Base-by-base conservation (phyloP, 2,797 vertebrate species). In the Gambelia wislizenii region DNA sequence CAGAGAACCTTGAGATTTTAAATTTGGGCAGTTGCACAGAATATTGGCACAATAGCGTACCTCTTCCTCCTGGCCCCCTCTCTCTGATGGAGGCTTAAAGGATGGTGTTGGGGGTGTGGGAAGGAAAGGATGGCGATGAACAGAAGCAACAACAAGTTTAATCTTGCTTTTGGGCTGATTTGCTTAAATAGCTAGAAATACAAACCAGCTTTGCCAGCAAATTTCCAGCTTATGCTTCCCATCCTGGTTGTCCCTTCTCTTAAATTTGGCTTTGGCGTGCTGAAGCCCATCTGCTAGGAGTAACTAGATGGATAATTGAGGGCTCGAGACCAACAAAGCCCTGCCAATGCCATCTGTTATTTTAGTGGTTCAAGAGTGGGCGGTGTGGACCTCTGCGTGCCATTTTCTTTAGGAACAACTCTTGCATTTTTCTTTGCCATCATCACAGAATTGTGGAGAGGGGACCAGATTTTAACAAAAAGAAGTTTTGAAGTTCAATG, bases 281-380 rank as follows among this genome's bases (percentile, higher is more conserved):
- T 5, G 25, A 80, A 94, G 86, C 93, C 95, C 95, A 96, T 97
- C 97, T 97, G 97, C 92, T 94, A 88, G 89, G 93, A 95, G 95
- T 95, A 96, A 96, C 95, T 8, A 90, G 95, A 91, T 93, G 95
- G 95, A 93, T 96, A 95, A 96, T 72, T 94, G 94, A 89, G 0
- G 47, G 94, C 92, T 92, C 85, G 54, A 82, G 93, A 96, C 95
- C 95, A 96, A 7, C 87, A 0, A 33, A 78, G 33, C 54, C 25
- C 44, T 91, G 95, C 95, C 94, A 93, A 47, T 90, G 90, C 96
- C 94, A 95, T 97, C 96, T 97, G 96, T 91, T 95, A 92, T 93
- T 86, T 67, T 92, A 93, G 91, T 14, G 9, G 75, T 87, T 81
- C 81, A 85, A 79, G 44, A 92, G 86, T 91, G 84, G 89, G 86